phyloP scores from a whole-genome alignment of 2,888 invertebrate species.

The Meiosimyza decipiens region DNA sequence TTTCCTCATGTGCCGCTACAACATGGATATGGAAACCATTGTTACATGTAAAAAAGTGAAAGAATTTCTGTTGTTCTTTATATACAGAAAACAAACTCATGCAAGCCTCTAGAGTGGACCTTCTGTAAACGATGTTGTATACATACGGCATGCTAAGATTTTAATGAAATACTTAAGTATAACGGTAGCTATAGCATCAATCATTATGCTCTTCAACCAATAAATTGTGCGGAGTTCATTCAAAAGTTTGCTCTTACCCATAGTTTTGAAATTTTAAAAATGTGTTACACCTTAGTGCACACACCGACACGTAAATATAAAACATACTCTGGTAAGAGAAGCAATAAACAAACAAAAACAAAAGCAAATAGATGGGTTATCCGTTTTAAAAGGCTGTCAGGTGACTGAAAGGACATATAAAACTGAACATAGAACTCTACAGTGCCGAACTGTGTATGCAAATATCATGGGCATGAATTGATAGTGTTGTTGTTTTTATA shows the following conservation, averaged over 20 bases:
- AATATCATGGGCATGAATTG: constrained; percentile 35
- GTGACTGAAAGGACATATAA: constrained; percentile 20
- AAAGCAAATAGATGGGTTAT: constrained; percentile 10
- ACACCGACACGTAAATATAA: neutral
- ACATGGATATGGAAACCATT: constrained; percentile 5
- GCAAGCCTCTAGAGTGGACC: no score
- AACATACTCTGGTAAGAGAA: neutral
- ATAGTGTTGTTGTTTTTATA: constrained; percentile 27
- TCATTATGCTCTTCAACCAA: no score
- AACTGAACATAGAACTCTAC: neutral
- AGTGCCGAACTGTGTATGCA: constrained; percentile 13
- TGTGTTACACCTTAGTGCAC: neutral
- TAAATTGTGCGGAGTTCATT: no score
- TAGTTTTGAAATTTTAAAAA: no score
- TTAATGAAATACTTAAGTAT: no score
- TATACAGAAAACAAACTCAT: neutral
- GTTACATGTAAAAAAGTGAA: constrained; percentile 21
- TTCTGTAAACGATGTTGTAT: no score
- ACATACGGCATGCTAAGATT: no score
- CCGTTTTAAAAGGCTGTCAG: constrained; percentile 4
- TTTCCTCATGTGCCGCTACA: neutral
- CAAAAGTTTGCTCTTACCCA: no score
- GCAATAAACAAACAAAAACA: constrained; percentile 10
- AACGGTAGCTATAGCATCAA: no score
- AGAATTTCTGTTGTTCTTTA: constrained; percentile 30